Base-by-base conservation (phyloP, 2,888 invertebrate genomes). In the Chromoteleia sp. region DNA sequence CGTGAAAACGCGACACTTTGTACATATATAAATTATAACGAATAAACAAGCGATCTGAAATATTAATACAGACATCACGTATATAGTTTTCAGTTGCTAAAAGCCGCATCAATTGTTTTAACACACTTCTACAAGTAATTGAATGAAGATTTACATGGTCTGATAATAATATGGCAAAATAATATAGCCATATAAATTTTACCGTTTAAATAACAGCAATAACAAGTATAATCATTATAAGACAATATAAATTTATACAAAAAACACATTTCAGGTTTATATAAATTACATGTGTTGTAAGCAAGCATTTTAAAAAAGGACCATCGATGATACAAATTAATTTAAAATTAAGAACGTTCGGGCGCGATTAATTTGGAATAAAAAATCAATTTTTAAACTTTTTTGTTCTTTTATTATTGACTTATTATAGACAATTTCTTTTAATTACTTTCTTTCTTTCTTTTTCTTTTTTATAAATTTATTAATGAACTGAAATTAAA, bases 21-120 rank as follows among this genome's bases (percentile, higher is more conserved):
- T 74, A 88, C 85, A 89, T 85, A 87, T 86, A 80, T 54, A 80
- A 86, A 84, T 88, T 80, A 84, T 84, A 87, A 85, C 81, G 85
- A 85, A 87, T 82, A 88, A 88, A 87, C 83, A 89, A 88, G 88
- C 87, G 70, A 86, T 86, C 77, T 79, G 63, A 65, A 30, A 61
- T 48, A 70, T 41, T 65, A 58, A 65, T 75, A 75, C 58, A 75
- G 43, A 80, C 68, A 75, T 63, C 54, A 36, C 52, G 58, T 78
- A 65, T 59, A 67, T 54, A 73, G 17, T 19, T 56, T 58, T 41
- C 54, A 73, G 8, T 61, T 61, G 48, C 74, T 80, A 74, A 74
- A 73, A 74, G 78, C 58, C 56, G 33, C 61, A 65, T 58, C 50
- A 59, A 70, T 52, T 19, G 12, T 52, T 45, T 71, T 50, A 63